Percentiles rank a stretch among this genome's conserved stretches.
phyloP scores from a whole-genome alignment of 1,140 invertebrate species.

The Pachypsylla venusta region DNA sequence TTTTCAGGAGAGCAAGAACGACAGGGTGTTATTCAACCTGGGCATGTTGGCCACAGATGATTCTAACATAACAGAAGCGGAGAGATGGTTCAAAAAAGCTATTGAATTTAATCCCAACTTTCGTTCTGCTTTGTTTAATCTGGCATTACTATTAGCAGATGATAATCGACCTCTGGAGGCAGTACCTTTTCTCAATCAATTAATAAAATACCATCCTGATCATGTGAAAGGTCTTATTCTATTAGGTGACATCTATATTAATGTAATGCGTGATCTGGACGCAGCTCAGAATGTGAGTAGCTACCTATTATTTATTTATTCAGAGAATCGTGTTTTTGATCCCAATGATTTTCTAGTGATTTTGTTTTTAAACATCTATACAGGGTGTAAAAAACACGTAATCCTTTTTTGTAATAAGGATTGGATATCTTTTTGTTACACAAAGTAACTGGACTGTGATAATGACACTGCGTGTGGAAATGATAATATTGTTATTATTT shows the following conservation, averaged over 20 bases:
- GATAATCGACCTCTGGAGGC: constrained; percentile 76
- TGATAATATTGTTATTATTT: too few relatives aligned
- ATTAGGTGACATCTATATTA: constrained; percentile 92
- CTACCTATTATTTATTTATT: too few relatives aligned
- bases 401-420: too few relatives aligned
- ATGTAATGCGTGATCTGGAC: constrained; percentile 85
- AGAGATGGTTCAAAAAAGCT: constrained; percentile 73
- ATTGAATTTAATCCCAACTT: constrained; percentile 74
- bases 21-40: constrained; percentile 83
- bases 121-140: constrained; percentile 84
- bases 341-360: too few relatives aligned
- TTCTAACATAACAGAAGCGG: constrained; percentile 67
- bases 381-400: too few relatives aligned
- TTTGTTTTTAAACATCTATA: too few relatives aligned
- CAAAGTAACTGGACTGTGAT: too few relatives aligned
- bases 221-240: constrained; percentile 90
- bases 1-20: constrained; percentile 50
- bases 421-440: too few relatives aligned
- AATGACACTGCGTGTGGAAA: too few relatives aligned
- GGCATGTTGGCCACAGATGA: constrained; percentile 96
- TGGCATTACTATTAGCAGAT: constrained; percentile 79
- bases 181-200: constrained; percentile 78
- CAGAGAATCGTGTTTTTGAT: too few relatives aligned
- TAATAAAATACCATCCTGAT: constrained; percentile 80
- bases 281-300: constrained; percentile 75